Evolutionary conservation across 2,797 vertebrate genomes (phyloP).

Genomic region (Poecilia velifera): DNA sequence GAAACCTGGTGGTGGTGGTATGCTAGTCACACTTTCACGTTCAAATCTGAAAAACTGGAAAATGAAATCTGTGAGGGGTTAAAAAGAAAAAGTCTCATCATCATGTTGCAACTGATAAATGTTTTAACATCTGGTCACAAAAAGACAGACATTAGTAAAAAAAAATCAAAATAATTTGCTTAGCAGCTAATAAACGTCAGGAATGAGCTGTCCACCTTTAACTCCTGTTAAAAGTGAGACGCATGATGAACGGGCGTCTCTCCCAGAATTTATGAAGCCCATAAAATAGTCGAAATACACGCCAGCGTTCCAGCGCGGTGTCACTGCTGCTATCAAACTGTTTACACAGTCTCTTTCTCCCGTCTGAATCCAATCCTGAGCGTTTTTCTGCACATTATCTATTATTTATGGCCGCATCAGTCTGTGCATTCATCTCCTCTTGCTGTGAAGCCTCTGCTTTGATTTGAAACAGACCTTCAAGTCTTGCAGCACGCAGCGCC

Average conservation of each 20-base stretch:
- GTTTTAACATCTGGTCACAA: neutral
- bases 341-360: neutral
- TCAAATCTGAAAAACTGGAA: too few species aligned
- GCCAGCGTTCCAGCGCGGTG: fast-evolving
- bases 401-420: neutral
- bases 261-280: neutral
- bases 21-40: neutral
- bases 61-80: too few species aligned
- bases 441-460: constrained; percentile 15
- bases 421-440: constrained; percentile 8
- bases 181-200: neutral
- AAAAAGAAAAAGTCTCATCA: too few species aligned
- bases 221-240: neutral
- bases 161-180: neutral
- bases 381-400: constrained; percentile 4
- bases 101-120: neutral
- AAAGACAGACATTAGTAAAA: neutral
- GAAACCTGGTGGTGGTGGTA: too few species aligned
- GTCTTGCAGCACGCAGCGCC: constrained; percentile 11
- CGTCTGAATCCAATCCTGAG: neutral
- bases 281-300: neutral
- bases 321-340: neutral
- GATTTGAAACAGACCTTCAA: constrained; percentile 26
- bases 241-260: neutral
- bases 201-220: neutral